Evolutionary conservation across 2,888 invertebrate genomes (phyloP).

Genomic region (Trypoxylon attenuatum): DNA sequence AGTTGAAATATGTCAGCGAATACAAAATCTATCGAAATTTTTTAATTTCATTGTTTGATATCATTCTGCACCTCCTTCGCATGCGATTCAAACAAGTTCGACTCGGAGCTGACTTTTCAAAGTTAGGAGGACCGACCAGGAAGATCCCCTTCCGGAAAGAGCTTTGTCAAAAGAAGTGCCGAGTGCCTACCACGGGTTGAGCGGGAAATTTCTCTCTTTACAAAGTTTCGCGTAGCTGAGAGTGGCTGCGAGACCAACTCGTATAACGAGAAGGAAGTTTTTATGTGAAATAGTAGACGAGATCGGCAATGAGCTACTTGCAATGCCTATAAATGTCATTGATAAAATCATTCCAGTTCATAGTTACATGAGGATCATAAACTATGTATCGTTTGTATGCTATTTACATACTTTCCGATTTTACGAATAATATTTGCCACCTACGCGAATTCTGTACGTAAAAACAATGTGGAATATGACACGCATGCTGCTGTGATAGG

Average conservation of each 20-base stretch:
- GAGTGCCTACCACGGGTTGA: slow-evolving; percentile 4
- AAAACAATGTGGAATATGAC: too few species aligned
- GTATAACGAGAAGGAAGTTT: slow-evolving; percentile 27
- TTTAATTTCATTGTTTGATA: too few species aligned
- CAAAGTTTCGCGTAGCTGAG: slow-evolving; percentile 15
- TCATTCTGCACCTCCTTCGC: too few species aligned
- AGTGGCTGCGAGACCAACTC: slow-evolving; percentile 7
- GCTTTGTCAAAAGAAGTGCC: slow-evolving; percentile 23
- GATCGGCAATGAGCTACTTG: slow-evolving; percentile 1
- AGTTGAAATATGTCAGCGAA: too few species aligned
- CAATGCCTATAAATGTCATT: slow-evolving; percentile 4
- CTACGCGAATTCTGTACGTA: too few species aligned
- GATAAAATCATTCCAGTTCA: neutral
- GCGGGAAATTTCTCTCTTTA: slow-evolving; percentile 14
- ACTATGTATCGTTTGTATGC: neutral
- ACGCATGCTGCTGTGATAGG: too few species aligned
- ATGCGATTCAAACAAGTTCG: slow-evolving; percentile 48
- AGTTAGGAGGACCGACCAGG: slow-evolving; percentile 16
- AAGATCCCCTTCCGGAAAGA: slow-evolving; percentile 4
- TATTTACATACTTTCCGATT: neutral
- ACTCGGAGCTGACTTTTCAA: slow-evolving; percentile 38
- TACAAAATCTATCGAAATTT: too few species aligned
- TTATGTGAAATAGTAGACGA: slow-evolving; percentile 8
- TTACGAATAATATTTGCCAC: neutral
- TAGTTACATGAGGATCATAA: neutral